These are phyloP conservation scores for Bubo blakistoni DNA, from an alignment of 2,113 vertebrate genomes.

Conservation along the genomic window DNA sequence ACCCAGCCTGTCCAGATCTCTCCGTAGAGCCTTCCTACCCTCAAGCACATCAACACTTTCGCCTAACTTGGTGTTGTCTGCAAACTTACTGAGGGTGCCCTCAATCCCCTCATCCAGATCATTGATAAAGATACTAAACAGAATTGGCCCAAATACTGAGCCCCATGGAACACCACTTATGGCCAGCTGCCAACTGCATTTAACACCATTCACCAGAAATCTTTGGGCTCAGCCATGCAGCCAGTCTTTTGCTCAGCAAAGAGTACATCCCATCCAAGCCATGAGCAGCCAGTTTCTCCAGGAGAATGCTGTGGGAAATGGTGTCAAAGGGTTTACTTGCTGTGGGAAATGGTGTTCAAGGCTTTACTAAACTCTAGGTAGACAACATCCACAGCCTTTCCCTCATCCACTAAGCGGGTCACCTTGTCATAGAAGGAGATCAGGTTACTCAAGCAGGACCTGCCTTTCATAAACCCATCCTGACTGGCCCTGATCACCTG, in stretches of 20 bases:
- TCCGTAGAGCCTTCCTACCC: not conserved
- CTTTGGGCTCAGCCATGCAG: not conserved
- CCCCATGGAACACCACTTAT: not conserved
- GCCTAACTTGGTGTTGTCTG: not conserved
- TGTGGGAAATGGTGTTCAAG: not conserved
- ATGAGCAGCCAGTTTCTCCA: fast-evolving
- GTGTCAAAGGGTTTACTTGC: not conserved
- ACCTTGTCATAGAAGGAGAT: too few species aligned
- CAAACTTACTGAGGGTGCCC: not conserved
- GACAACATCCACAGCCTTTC: too few species aligned
- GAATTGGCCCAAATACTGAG: not conserved
- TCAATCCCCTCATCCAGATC: fast-evolving
- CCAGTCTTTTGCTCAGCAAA: not conserved
- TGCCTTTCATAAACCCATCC: not conserved
- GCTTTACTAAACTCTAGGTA: too few species aligned
- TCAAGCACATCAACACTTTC: too few species aligned
- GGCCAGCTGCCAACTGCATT: not conserved
- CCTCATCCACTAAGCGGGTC: too few species aligned
- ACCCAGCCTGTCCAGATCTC: not conserved
- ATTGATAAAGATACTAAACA: not conserved
- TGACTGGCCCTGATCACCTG: not conserved
- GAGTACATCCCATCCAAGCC: not conserved
- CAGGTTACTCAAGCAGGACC: not conserved
- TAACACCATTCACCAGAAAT: not conserved
- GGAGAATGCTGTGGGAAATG: not conserved